These are phyloP conservation scores for Sorex fumeus DNA, from an alignment of 2,113 vertebrate species.

Conservation along the genomic window DNA sequence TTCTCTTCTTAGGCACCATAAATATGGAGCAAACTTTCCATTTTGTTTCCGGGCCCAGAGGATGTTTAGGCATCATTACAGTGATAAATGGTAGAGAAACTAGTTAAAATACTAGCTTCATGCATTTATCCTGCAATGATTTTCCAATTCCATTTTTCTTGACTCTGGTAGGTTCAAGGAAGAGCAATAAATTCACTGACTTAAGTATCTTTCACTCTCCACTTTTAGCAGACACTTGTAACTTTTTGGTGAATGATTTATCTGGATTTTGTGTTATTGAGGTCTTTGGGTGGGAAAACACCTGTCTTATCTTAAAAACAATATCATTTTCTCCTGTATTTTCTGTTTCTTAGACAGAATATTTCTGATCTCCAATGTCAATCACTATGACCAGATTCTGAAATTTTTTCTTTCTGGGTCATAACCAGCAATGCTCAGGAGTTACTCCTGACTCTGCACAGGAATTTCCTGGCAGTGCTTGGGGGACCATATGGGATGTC, in stretches of 20 bases:
- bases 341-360: constrained; percentile 26
- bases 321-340: background rate
- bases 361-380: background rate
- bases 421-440: no score
- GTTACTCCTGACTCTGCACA: no score
- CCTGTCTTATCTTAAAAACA: background rate
- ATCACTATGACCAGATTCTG: no score
- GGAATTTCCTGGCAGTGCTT: no score
- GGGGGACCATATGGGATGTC: no score
- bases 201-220: background rate
- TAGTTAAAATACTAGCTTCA: background rate
- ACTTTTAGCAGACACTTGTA: background rate
- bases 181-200: background rate
- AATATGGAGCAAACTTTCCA: background rate
- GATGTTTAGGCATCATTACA: background rate
- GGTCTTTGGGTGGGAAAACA: constrained; percentile 19
- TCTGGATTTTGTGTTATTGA: background rate
- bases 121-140: background rate
- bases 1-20: background rate
- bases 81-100: background rate
- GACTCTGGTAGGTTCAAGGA: background rate
- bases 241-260: constrained; percentile 2
- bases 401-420: background rate
- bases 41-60: background rate
- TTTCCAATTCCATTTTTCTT: constrained; percentile 59